These are phyloP conservation scores for Ochropleura leucogaster DNA, from an alignment of 2,888 invertebrate genomes.

Conservation along the genomic window DNA sequence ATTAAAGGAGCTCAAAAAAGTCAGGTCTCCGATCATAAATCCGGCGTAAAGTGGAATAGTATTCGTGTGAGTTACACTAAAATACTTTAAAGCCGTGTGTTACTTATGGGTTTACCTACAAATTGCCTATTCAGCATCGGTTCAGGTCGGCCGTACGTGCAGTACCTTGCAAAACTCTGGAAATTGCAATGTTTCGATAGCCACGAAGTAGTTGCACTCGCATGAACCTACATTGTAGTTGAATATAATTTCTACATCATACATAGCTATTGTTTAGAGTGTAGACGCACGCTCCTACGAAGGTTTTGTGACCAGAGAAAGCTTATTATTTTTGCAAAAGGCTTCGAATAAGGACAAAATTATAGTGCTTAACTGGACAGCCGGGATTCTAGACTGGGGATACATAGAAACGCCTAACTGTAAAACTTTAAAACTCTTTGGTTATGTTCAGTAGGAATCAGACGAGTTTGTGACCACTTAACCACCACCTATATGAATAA, in stretches of 20 bases:
- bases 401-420: not conserved
- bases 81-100: slow-evolving; percentile 18
- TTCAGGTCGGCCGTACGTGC: slow-evolving; percentile 48
- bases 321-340: not conserved
- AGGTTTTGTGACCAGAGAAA: not conserved
- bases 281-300: not conserved
- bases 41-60: slow-evolving; percentile 2
- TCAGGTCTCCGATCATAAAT: not conserved
- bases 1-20: slow-evolving; percentile 1
- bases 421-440: not conserved
- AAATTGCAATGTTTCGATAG: slow-evolving; percentile 33
- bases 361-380: not conserved
- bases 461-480: not conserved
- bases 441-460: not conserved
- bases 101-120: slow-evolving; percentile 46
- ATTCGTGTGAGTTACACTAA: slow-evolving; percentile 26
- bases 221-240: slow-evolving; percentile 26
- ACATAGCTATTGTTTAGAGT: not conserved
- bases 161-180: slow-evolving; percentile 44
- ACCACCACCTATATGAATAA: not conserved
- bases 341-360: not conserved
- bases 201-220: slow-evolving; percentile 8
- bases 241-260: not conserved
- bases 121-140: slow-evolving; percentile 51
- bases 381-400: not conserved